Evolutionary conservation across 2,797 vertebrate genomes (phyloP).

Genomic region (Tamandua tetradactyla): DNA sequence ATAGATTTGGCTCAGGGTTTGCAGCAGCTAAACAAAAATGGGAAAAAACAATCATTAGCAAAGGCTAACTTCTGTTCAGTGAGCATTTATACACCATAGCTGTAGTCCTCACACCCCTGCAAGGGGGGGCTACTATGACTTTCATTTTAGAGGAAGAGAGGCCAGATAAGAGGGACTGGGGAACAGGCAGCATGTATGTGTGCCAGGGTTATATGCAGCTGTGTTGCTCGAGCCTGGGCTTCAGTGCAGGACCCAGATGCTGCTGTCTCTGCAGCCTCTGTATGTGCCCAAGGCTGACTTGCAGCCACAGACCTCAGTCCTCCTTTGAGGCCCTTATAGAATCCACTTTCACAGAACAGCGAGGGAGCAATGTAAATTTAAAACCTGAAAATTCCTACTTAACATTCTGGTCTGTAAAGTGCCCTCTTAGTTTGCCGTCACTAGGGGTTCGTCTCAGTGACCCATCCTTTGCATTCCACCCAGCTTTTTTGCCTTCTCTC

Average conservation of each 20-base stretch:
- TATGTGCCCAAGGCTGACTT: neutral
- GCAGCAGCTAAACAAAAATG: conserved; percentile 16
- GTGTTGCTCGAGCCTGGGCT: neutral
- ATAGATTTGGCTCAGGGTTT: neutral
- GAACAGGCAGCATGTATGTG: neutral
- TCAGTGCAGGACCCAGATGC: neutral
- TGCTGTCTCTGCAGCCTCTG: neutral
- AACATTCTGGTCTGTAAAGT: neutral
- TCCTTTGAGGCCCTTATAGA: neutral
- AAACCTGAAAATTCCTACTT: neutral
- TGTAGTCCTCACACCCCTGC: neutral
- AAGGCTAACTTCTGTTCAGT: neutral
- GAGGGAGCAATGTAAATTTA: neutral
- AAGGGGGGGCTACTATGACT: neutral
- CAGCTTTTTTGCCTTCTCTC: neutral
- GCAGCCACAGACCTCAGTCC: neutral
- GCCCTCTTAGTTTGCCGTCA: neutral
- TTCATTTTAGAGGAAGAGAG: neutral
- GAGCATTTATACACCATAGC: neutral
- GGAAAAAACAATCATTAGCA: neutral
- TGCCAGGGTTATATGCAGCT: neutral
- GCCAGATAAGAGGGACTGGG: neutral
- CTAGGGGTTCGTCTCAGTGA: neutral
- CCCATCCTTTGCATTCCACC: neutral
- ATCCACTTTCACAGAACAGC: neutral